phyloP scores from a whole-genome alignment of 2,888 invertebrate species.

The Ditylenchus weischeri region DNA sequence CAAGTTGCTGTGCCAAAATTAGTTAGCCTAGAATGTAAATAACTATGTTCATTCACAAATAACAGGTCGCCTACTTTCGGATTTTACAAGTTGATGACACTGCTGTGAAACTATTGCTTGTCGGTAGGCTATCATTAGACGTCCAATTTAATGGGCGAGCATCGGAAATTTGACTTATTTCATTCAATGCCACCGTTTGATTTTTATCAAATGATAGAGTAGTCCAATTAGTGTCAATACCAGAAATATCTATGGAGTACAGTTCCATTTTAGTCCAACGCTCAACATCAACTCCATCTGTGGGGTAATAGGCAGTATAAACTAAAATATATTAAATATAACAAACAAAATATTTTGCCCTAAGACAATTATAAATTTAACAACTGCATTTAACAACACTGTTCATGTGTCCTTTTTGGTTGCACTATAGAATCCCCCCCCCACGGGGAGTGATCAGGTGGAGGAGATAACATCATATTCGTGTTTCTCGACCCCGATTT shows the following conservation, averaged over 20 bases:
- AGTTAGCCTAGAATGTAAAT: background rate
- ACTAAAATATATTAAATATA: background rate
- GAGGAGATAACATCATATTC: no score
- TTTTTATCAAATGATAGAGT: background rate
- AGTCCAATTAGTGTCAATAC: background rate
- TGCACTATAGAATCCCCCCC: no score
- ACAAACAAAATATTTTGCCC: no score
- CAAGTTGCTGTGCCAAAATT: background rate
- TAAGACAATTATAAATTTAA: no score
- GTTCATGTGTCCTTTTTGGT: no score
- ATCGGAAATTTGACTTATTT: background rate
- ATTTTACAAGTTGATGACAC: background rate
- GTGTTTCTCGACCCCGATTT: no score
- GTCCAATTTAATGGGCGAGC: background rate
- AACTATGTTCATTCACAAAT: no score
- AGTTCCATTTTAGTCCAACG: conserved; percentile 4
- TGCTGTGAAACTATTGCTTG: no score
- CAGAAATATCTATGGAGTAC: background rate
- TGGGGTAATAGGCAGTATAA: background rate
- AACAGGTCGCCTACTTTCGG: background rate
- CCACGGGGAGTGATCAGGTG: no score
- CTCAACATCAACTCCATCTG: background rate
- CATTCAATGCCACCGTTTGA: background rate
- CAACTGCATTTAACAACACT: no score
- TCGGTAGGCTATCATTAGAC: background rate